These are phyloP conservation scores for Sepiola atlantica DNA, from an alignment of 2,888 invertebrate genomes.

Conservation along the genomic window DNA sequence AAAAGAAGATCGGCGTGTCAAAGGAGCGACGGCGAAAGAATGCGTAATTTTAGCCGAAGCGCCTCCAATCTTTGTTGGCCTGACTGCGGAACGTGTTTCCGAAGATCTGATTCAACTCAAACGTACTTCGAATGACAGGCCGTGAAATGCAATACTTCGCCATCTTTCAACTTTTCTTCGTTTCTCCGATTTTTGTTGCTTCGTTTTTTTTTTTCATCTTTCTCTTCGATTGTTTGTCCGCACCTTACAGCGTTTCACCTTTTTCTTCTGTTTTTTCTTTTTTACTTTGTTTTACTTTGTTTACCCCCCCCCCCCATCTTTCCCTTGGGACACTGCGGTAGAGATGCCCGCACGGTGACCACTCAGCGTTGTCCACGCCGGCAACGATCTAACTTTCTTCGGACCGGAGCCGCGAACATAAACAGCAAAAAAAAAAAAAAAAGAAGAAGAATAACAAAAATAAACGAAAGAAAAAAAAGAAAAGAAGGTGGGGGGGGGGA, in stretches of 20 bases:
- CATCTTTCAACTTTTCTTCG: not conserved
- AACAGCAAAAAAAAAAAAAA: not conserved
- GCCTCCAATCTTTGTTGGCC: not conserved
- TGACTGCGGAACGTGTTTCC: not conserved
- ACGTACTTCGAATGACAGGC: not conserved
- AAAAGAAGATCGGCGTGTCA: not conserved
- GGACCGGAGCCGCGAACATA: not conserved
- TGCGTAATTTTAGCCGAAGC: not conserved
- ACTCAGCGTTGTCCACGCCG: not conserved
- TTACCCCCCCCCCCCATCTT: not conserved
- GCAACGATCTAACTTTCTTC: not conserved
- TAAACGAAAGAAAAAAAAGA: no score
- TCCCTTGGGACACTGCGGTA: not conserved
- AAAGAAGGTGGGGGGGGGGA: not conserved
- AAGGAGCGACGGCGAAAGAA: not conserved
- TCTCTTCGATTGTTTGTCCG: not conserved
- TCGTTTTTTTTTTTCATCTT: not conserved
- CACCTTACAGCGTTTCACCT: not conserved
- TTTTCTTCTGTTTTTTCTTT: not conserved
- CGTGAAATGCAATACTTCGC: not conserved
- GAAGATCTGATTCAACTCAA: not conserved
- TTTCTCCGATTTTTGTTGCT: not conserved
- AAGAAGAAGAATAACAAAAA: no score
- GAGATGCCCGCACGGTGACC: slow-evolving; percentile 18
- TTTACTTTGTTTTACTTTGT: not conserved